These are phyloP conservation scores for Dysdera silvatica DNA, from an alignment of 1,140 invertebrate genomes.

Conservation along the genomic window DNA sequence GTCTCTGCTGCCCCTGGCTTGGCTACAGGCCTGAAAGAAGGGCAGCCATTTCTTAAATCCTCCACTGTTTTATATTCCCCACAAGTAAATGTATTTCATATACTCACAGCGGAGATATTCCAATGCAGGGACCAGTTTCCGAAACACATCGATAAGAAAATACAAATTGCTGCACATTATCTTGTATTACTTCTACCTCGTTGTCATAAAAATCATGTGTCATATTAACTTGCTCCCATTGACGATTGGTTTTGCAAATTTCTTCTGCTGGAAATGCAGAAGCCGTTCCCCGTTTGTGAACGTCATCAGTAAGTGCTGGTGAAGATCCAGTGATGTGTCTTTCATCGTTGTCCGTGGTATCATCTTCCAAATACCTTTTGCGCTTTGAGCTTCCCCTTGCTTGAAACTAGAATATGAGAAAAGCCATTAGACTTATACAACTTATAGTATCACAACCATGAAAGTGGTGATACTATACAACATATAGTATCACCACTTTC, in stretches of 20 bases:
- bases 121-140: slow-evolving; percentile 18
- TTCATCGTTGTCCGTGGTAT: neutral
- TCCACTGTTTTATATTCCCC: no score
- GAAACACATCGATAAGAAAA: slow-evolving; percentile 33
- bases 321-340: neutral
- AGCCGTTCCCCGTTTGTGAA: slow-evolving; percentile 1
- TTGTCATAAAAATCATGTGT: slow-evolving; percentile 36
- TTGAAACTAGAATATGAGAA: no score
- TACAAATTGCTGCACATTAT: slow-evolving; percentile 33
- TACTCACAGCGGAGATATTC: slow-evolving; percentile 26
- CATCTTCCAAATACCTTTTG: slow-evolving; percentile 4
- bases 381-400: slow-evolving; percentile 13
- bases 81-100: neutral
- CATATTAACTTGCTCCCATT: slow-evolving; percentile 34
- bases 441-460: no score
- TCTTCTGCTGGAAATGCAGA: slow-evolving; percentile 32
- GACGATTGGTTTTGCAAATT: slow-evolving; percentile 33
- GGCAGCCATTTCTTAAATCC: no score
- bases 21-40: no score
- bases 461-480: no score
- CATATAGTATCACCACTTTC: no score
- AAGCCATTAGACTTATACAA: no score
- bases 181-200: slow-evolving; percentile 33
- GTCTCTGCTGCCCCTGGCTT: no score
- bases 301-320: no score